phyloP scores from a whole-genome alignment of 2,797 vertebrate genomes.

The Acanthis flammea region DNA sequence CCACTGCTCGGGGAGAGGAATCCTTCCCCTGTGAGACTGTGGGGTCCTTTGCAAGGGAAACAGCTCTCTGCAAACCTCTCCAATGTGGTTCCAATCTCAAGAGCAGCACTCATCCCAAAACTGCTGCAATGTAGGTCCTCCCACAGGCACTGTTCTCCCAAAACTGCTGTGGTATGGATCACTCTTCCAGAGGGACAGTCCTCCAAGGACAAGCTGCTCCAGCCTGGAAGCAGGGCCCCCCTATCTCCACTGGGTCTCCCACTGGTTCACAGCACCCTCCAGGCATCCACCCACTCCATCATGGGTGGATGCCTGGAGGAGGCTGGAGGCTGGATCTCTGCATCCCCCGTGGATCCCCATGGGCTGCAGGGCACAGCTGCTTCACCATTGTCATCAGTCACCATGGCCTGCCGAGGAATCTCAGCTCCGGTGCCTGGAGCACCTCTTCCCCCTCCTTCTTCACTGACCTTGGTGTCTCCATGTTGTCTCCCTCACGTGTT shows the following conservation, averaged over 20 bases:
- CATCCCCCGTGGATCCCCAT: fast-evolving
- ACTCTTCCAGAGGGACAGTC: background rate
- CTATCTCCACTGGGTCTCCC: background rate
- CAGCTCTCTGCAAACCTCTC: background rate
- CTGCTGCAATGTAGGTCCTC: too few relatives aligned
- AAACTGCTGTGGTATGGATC: background rate
- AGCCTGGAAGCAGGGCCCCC: fast-evolving
- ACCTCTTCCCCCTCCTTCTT: background rate
- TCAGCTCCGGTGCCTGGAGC: fast-evolving
- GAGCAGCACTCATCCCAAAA: background rate
- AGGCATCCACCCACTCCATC: fast-evolving
- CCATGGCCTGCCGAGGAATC: background rate
- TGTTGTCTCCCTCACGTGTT: background rate
- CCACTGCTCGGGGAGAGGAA: background rate
- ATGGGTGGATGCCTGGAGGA: too few relatives aligned
- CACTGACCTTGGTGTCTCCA: background rate
- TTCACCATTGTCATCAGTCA: background rate
- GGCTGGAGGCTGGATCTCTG: background rate
- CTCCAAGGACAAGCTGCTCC: background rate
- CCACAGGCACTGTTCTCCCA: fast-evolving
- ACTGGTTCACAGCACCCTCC: background rate
- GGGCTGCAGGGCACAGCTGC: background rate
- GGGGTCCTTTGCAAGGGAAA: background rate
- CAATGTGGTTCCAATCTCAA: fast-evolving
- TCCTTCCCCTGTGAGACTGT: fast-evolving